Evolutionary conservation across 2,113 vertebrate genomes (phyloP), one percentile per base, ranked within the genome.

Genomic region (Rhegmatorhina hoffmannsi): DNA sequence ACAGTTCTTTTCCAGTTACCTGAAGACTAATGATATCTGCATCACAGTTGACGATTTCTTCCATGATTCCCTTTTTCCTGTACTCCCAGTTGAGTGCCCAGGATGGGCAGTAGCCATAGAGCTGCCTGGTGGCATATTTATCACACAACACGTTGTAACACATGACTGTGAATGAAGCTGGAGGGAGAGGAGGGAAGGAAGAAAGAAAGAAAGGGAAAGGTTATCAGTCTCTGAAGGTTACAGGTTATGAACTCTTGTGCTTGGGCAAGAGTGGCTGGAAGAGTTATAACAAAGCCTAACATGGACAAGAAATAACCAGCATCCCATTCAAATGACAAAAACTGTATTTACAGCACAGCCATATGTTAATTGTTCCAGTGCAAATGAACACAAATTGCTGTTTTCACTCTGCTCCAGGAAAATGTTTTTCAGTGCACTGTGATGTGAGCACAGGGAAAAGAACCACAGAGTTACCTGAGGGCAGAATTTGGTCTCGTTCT

Each of bases 71-170:
- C 96, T 99, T 99, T 98, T 99, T 99, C 73, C 99, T 98, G 91
- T 99, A 99, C 98, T 99, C 99, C 99, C 99, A 99, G 44, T 99
- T 99, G 94, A 99, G 98, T 8, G 99, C 99, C 99, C 99, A 99
- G 81, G 99, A 99, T 0, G 99, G 99, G 96, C 99, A 99, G 98
- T 99, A 99, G 96, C 99, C 99, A 9, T 99, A 99, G 89, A 99
- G 98, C 98, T 99, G 99, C 95, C 99, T 98, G 67, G 99, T 99
- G 97, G 99, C 99, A 5, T 99, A 99, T 96, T 99, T 99, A 97
- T 99, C 99, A 80, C 99, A 99, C 95, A 99, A 97, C 85, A 99
- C 99, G 73, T 99, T 99, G 98, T 99, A 99, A 98, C 99, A 99
- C 99, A 99, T 99, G 90, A 99, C 98, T 13, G 99, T 99, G 98